Conservation (phyloP, 2,113 vertebrate species). For the Varanus komodoensis region DNA sequence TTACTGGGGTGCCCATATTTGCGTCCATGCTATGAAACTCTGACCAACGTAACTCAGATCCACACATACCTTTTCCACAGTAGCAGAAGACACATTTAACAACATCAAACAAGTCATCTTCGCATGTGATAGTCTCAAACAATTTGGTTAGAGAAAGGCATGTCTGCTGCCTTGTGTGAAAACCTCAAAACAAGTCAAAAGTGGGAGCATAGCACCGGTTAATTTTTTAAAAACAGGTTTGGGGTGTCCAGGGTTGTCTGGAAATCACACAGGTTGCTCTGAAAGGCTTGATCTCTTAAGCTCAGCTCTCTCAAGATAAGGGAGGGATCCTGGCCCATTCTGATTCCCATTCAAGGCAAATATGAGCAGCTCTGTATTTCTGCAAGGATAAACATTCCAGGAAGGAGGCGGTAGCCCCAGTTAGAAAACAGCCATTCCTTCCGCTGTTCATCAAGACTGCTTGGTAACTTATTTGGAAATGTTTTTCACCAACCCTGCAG, state of each 20-base stretch:
- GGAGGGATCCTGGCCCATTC: not conserved
- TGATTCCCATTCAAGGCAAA: not conserved
- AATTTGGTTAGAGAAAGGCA: no score
- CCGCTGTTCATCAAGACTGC: conserved; percentile 7
- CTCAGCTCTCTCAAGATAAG: not conserved
- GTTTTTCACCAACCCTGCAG: conserved; percentile 32
- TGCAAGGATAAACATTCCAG: not conserved
- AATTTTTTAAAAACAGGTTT: not conserved
- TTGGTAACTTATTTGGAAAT: conserved; percentile 48
- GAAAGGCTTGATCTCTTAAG: not conserved
- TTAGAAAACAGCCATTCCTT: not conserved
- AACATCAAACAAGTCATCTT: not conserved
- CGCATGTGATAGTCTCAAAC: not conserved
- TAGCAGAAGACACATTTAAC: not conserved
- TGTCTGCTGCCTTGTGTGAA: not conserved
- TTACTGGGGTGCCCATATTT: not conserved
- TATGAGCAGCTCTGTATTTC: not conserved
- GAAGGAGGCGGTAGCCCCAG: not conserved
- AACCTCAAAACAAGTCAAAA: not conserved
- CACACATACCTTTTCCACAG: not conserved
- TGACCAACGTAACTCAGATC: not conserved
- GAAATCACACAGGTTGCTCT: not conserved
- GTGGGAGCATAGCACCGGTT: not conserved
- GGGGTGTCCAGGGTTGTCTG: not conserved
- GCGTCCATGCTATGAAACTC: not conserved